Evolutionary conservation across 2,888 invertebrate genomes (phyloP), one percentile per base, ranked within the genome.

Genomic region (Netelia virgata): DNA sequence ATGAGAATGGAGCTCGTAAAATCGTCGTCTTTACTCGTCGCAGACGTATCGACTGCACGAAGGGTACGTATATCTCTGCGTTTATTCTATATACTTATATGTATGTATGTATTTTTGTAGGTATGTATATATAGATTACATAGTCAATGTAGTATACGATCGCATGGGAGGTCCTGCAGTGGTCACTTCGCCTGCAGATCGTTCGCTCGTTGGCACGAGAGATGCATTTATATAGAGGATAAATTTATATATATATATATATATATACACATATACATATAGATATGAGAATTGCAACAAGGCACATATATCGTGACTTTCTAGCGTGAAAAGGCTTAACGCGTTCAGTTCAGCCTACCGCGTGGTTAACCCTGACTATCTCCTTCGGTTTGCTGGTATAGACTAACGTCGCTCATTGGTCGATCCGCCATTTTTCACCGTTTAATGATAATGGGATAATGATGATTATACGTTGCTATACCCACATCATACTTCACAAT

Each of bases 381-480:
- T 88, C 68, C 57, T 28, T 50, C 76, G 90, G 80, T 79, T 85
- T 57, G 61, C 86, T 84, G 28, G 72, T 63, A 72, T 47, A 79
- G 64, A 64, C 55, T 70, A 82, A 64, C 50, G 70, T 69, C 88
- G 87, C 85, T 87, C 86, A 90, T 90, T 91, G 90, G 90, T 85
- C 85, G 83, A 82, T 83, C 91, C 90, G 88, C 90, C 89, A 90
- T 91, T 90, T 89, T 90, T 89, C 88, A 83, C 55, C 76, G 87
- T 88, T 90, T 88, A 89, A 90, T 91, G 90, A 90, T 91, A 91
- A 91, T 91, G 88, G 88, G 89, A 91, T 91, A 91, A 91, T 90
- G 89, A 90, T 91, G 89, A 91, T 91, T 91, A 91, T 87, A 88
- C 66, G 80, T 83, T 83, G 70, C 69, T 66, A 47, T 20, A 43